These are phyloP conservation scores for Pantherophis alleghaniensis DNA, from an alignment of 2,797 vertebrate genomes.

Conservation along the genomic window DNA sequence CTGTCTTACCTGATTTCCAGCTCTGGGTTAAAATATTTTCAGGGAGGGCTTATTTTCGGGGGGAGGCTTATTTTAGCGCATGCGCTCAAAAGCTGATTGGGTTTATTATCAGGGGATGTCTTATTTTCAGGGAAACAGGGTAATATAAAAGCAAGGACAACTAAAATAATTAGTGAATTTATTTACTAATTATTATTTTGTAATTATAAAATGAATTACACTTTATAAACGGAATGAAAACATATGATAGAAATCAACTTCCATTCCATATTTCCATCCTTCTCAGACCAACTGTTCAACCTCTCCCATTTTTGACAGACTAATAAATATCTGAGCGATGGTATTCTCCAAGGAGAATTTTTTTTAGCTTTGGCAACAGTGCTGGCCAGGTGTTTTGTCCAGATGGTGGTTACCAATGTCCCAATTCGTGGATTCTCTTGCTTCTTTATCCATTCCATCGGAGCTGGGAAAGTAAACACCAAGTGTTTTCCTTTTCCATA, in stretches of 20 bases:
- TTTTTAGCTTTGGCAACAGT: not conserved
- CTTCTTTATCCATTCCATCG: not conserved
- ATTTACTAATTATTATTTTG: not conserved
- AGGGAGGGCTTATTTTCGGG: too few species aligned
- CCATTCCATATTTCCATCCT: not conserved
- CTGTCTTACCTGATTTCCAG: too few species aligned
- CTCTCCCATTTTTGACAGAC: constrained; percentile 36
- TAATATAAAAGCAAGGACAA: not conserved
- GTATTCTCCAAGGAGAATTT: constrained; percentile 15
- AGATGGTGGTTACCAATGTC: not conserved
- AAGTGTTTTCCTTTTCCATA: not conserved
- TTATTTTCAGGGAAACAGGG: too few species aligned
- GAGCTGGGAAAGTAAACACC: not conserved
- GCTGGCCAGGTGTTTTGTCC: not conserved
- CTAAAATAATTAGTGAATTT: not conserved
- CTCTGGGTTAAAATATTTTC: too few species aligned
- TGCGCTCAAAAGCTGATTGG: too few species aligned
- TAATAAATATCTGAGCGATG: not conserved
- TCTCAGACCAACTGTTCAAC: constrained; percentile 25
- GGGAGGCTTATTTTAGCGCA: too few species aligned
- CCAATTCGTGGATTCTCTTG: not conserved
- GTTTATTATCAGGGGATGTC: too few species aligned
- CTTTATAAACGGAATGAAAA: not conserved
- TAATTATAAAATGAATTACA: not conserved
- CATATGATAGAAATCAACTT: constrained; percentile 1